Base-by-base conservation (phyloP, 2,113 vertebrate genomes). In the Acanthisitta chloris region DNA sequence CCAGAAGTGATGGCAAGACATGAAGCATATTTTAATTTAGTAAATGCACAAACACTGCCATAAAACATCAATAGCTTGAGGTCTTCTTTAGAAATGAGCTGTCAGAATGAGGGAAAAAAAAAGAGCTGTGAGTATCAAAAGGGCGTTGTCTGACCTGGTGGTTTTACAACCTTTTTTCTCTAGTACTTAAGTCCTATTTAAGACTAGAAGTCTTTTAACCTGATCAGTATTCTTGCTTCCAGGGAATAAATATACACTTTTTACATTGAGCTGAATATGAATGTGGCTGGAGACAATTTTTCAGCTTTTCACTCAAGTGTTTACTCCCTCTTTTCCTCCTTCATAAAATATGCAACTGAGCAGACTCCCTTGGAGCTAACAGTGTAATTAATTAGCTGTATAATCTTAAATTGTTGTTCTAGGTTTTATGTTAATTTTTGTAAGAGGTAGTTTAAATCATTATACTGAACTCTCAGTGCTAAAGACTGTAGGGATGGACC, bases 1-100 rank as follows among this genome's bases (percentile, higher is more conserved):
- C 64, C 92, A 97, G 58, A 90, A 97, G 71, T 93, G n/a, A 94
- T 95, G 70, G 91, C 93, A 94, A 97, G 97, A 61, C 81, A 66
- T 71, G 97, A 96, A 59, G 64, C 95, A 54, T 98, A 97, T 96
- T 98, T 97, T 97, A 97, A 97, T 90, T 96, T 98, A 97, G 97
- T 96, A 93, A 98, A 97, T 87, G 96, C 96, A 95, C 94, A 97
- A 89, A 95, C 94, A 67, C 73, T 97, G 82, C 94, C 84, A 76
- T 98, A 97, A 97, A 70, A 73, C 58, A 94, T 92, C 78, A 59
- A 65, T 90, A 82, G 83, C 78, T 92, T 96, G 82, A 91, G 29
- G 76, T 92, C 92, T 90, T 93, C 94, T 93, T 86, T 94, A 74
- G 85, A 94, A 96, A 96, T 92, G 74, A 93, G 88, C 90, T 95